Conservation (phyloP, 2,113 vertebrate genomes). For the Brachypodius melanocephalos region DNA sequence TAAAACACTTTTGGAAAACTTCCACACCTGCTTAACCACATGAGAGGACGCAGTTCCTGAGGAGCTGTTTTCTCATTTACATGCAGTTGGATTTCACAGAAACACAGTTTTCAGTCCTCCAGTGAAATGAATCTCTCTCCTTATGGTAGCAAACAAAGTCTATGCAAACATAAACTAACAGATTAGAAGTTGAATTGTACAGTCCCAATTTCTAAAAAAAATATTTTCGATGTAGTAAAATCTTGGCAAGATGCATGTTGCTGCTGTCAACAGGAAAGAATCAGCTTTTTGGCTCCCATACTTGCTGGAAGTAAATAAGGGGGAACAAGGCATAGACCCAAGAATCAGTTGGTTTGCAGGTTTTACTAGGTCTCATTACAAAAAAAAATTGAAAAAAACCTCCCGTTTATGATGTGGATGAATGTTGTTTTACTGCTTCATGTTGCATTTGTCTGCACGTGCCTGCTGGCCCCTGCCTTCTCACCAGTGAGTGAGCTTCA, state of each 20-base stretch:
- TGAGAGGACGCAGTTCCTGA: background rate
- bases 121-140: background rate
- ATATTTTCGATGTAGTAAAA: background rate
- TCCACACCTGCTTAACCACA: slow-evolving; percentile 2
- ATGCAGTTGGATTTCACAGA: slow-evolving; percentile 13
- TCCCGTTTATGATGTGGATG: background rate
- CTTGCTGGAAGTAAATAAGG: background rate
- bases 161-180: background rate
- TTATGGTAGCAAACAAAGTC: background rate
- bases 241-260: background rate
- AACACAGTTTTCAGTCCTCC: background rate
- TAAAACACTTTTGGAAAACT: slow-evolving; percentile 6
- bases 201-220: background rate
- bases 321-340: background rate
- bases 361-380: background rate
- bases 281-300: background rate
- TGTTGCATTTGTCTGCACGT: background rate
- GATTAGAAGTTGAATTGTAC: background rate
- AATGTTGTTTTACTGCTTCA: background rate
- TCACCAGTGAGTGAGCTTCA: rapidly evolving
- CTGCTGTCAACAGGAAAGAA: background rate
- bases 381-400: background rate
- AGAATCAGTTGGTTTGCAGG: background rate
- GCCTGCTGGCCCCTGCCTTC: background rate
- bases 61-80: background rate